Conservation (phyloP, 1,140 invertebrate genomes). For the Magallana ariakensis region DNA sequence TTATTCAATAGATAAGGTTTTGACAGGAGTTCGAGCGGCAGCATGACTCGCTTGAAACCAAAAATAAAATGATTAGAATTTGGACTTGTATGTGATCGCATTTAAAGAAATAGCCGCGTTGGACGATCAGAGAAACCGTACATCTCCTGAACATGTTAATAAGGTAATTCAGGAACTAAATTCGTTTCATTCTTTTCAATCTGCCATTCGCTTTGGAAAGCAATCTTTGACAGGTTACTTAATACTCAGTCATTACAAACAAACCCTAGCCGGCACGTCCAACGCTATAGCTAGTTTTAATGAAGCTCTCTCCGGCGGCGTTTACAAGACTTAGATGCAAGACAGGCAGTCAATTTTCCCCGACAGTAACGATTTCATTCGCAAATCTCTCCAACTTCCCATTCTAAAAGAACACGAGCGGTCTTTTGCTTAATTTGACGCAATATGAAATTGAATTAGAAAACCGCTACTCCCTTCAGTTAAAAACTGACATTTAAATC, state of each 20-base stretch:
- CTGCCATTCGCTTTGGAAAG: background rate
- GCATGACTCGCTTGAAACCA: no score
- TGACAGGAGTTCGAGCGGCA: no score
- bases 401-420: background rate
- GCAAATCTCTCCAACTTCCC: conserved; percentile 15
- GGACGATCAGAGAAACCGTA: background rate
- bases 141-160: background rate
- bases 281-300: background rate
- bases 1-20: no score
- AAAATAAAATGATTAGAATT: no score
- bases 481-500: background rate
- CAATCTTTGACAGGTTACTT: background rate
- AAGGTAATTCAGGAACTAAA: background rate
- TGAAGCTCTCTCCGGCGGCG: conserved; percentile 1
- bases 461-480: background rate
- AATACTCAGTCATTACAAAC: background rate
- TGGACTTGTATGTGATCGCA: no score
- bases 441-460: conserved; percentile 10
- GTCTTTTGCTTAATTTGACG: background rate
- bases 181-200: background rate
- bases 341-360: background rate
- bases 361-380: conserved; percentile 3
- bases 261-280: background rate
- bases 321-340: background rate
- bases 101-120: no score